A percentile compares a stretch with the other conserved stretches of the same genome.
Conservation (phyloP, 2,888 invertebrate species). For the Macaria liturata region DNA sequence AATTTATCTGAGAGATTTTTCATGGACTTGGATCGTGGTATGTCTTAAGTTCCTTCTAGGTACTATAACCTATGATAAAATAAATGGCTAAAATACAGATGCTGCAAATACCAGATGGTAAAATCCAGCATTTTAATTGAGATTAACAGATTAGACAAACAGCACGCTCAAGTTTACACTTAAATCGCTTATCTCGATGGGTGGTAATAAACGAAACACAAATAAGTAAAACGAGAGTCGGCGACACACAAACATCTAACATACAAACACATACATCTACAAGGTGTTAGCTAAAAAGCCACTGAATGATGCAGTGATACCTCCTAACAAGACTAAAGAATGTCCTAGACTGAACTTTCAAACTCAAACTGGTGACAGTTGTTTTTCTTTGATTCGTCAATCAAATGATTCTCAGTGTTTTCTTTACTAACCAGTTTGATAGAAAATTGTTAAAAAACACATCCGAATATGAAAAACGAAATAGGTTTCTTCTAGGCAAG, state of each 20-base stretch:
- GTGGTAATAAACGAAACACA: constrained; percentile 16
- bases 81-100: too few species aligned
- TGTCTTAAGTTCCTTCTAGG: too few species aligned
- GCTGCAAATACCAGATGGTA: too few species aligned
- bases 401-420: too few species aligned
- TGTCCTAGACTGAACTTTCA: constrained; percentile 66
- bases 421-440: too few species aligned
- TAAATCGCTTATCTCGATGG: not conserved
- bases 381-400: constrained; percentile 42
- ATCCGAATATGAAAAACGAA: too few species aligned
- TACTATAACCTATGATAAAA: too few species aligned
- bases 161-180: not conserved
- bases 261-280: constrained; percentile 27
- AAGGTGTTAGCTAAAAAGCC: constrained; percentile 77
- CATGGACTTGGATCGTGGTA: too few species aligned
- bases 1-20: too few species aligned
- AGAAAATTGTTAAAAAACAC: too few species aligned
- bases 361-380: constrained; percentile 50
- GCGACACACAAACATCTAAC: constrained; percentile 68
- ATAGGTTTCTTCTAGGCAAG: too few species aligned
- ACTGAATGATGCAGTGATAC: constrained; percentile 81
- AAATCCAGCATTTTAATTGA: not conserved
- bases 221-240: too few species aligned
- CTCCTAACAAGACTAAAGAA: constrained; percentile 74
- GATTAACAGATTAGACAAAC: not conserved